These are phyloP conservation scores for Aphyosemion australe DNA, from an alignment of 2,113 vertebrate species.

Conservation along the genomic window DNA sequence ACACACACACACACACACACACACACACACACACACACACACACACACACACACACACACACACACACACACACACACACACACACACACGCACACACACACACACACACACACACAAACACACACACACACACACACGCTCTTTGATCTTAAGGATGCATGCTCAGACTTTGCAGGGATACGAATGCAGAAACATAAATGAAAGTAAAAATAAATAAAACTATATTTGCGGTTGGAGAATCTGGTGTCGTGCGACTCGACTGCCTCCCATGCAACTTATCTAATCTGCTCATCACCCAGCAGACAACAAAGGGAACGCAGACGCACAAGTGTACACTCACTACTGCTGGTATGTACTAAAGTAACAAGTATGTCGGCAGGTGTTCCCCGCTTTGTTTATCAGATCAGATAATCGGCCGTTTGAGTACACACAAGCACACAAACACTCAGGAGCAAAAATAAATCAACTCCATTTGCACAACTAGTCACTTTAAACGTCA, in stretches of 20 bases:
- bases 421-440: conserved; percentile 28
- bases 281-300: conserved; percentile 58
- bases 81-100: conserved; percentile 28
- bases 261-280: conserved; percentile 66
- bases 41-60: no score
- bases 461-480: neutral
- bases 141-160: conserved; percentile 15
- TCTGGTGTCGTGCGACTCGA: conserved; percentile 52
- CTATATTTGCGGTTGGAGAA: conserved; percentile 10
- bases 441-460: conserved; percentile 3
- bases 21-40: no score
- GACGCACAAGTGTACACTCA: neutral
- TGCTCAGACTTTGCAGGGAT: conserved; percentile 1
- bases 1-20: no score
- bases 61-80: no score
- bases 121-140: conserved; percentile 25
- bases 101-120: conserved; percentile 9
- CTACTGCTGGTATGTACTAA: conserved; percentile 40
- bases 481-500: neutral
- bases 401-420: conserved; percentile 49
- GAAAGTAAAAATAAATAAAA: conserved; percentile 21
- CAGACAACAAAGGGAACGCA: conserved; percentile 25
- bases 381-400: conserved; percentile 60
- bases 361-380: conserved; percentile 67
- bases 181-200: conserved; percentile 5